Evolutionary conservation across 1,140 invertebrate species (phyloP).

Genomic region (Calephelis nemesis): DNA sequence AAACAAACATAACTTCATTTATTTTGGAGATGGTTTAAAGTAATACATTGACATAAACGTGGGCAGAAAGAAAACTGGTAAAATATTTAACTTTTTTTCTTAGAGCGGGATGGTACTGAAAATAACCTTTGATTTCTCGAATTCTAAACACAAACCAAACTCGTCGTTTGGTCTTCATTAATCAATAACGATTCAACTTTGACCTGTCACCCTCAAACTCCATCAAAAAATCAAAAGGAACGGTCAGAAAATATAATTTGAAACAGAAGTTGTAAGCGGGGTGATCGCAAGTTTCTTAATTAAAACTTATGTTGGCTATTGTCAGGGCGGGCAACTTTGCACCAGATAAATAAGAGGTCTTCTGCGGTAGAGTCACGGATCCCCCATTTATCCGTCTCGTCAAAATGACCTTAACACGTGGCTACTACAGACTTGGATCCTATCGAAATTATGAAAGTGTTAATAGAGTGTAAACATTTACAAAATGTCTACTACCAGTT

Average conservation of each 20-base stretch:
- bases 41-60: no score
- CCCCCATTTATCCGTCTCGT: constrained; percentile 72
- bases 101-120: no score
- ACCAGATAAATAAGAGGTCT: constrained; percentile 69
- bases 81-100: no score
- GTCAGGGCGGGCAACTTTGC: constrained; percentile 65
- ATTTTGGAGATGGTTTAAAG: no score
- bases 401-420: constrained; percentile 40
- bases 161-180: not conserved
- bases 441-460: no score
- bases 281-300: constrained; percentile 77
- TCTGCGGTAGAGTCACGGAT: constrained; percentile 59
- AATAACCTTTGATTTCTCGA: not conserved
- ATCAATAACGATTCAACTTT: constrained; percentile 1
- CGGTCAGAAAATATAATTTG: constrained; percentile 74
- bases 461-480: no score
- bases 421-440: not conserved
- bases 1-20: no score
- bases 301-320: constrained; percentile 74
- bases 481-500: no score
- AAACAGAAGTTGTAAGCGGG: constrained; percentile 72
- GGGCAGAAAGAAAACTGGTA: no score
- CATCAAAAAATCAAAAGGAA: constrained; percentile 62
- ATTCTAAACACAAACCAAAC: not conserved
- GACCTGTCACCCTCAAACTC: constrained; percentile 21